These are phyloP conservation scores for Apteryx mantelli DNA, from an alignment of 2,113 vertebrate genomes.

Conservation along the genomic window DNA sequence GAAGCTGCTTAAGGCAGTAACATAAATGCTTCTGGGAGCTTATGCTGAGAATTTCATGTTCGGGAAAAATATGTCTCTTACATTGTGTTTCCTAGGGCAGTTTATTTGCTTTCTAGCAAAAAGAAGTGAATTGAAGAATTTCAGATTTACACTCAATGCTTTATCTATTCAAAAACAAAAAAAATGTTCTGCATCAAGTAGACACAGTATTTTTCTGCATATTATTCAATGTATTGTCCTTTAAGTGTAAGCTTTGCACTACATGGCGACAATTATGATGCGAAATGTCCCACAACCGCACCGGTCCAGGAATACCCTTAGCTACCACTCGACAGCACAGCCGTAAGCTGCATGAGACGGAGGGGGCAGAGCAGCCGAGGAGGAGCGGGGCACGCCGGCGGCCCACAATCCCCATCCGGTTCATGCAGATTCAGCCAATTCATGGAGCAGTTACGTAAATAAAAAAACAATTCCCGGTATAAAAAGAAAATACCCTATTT, in stretches of 20 bases:
- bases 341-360: neutral
- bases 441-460: neutral
- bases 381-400: neutral
- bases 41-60: neutral
- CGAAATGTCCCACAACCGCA: neutral
- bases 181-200: neutral
- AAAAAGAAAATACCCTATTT: neutral
- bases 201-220: fast-evolving
- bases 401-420: no score
- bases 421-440: no score
- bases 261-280: neutral
- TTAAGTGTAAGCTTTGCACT: neutral
- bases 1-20: neutral
- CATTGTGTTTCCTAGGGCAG: neutral
- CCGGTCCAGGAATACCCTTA: neutral
- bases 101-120: neutral
- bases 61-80: neutral
- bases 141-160: neutral
- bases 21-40: neutral
- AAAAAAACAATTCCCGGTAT: neutral
- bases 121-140: neutral
- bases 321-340: neutral
- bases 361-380: neutral
- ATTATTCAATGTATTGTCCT: neutral
- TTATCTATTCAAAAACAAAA: neutral